Percentiles rank a stretch among this genome's conserved stretches.
These are phyloP conservation scores for Anarsia innoxiella DNA, from an alignment of 2,888 invertebrate genomes.

Conservation along the genomic window DNA sequence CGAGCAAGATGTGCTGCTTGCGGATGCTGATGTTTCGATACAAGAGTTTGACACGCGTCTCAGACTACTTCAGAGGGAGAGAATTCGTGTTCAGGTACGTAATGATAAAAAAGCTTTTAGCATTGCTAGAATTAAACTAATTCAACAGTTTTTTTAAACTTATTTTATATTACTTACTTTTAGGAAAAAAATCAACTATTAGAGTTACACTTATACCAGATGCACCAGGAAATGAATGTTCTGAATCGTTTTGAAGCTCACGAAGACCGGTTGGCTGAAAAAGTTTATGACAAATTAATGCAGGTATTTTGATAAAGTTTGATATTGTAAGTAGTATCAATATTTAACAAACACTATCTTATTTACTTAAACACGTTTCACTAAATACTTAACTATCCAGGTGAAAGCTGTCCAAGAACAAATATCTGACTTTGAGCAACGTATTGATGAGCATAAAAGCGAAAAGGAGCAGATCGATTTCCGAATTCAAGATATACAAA, in stretches of 20 bases:
- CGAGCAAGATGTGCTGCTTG: constrained; percentile 79
- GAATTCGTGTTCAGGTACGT: constrained; percentile 74
- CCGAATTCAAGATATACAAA: constrained; percentile 51
- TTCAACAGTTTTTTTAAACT: too few species aligned
- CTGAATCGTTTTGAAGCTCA: constrained; percentile 82
- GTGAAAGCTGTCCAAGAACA: constrained; percentile 71
- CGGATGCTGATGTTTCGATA: constrained; percentile 74
- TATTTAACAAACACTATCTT: too few species aligned
- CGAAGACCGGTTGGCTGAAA: constrained; percentile 78
- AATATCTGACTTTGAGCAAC: constrained; percentile 61
- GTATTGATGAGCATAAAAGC: constrained; percentile 63
- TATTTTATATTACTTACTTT: too few species aligned
- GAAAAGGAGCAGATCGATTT: constrained; percentile 42
- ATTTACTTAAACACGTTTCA: background rate
- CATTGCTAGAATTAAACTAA: too few species aligned
- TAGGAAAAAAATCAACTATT: constrained; percentile 71
- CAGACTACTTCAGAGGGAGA: constrained; percentile 67
- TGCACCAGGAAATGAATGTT: constrained; percentile 84
- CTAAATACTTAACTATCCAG: constrained; percentile 25
- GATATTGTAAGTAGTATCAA: too few species aligned
- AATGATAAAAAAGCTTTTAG: too few species aligned
- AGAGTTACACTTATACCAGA: constrained; percentile 77
- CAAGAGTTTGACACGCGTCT: constrained; percentile 80
- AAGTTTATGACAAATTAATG: constrained; percentile 72
- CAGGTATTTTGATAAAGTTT: too few species aligned